Base-by-base conservation (phyloP, 2,888 invertebrate genomes). In the Eugnorisma glareosa region DNA sequence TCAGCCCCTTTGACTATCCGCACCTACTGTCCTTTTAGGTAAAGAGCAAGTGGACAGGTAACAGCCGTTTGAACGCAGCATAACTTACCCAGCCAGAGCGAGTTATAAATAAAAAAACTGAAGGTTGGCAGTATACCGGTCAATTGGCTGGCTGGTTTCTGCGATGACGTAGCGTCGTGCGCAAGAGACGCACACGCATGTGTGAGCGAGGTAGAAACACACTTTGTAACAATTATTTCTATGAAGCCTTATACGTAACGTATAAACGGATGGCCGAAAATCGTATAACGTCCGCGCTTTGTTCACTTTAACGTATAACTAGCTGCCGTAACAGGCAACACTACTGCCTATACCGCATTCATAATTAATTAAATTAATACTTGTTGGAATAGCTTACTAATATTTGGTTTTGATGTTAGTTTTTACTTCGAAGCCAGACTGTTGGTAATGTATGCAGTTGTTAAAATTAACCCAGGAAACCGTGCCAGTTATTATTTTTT, bases 31-130 rank as follows among this genome's bases (percentile, higher is more conserved):
- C 48, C 18, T 61, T 24, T 73, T n/a, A 66, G 1, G 2, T 63
- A 63, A 40, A 48, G 4, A 40, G 69, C 72, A 59, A 83, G 84
- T 84, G 3, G 31, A 37, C 75, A 82, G 72, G 75, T 77, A 79
- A 67, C 75, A 21, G 54, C 48, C 64, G 81, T 91, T 86, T 87
- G 88, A 96, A 95, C 91, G 91, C 83, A 87, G 94, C 96, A 94
- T 94, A 95, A 95, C 95, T 96, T 96, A 94, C 93, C 92, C 93
- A 94, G 93, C 91, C 94, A 92, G 92, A 95, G 95, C 96, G 94
- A 95, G 96, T 95, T 96, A 96, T 95, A 96, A 96, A 96, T 96
- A 96, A 96, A 95, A 96, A 96, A 96, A 96, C 96, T 96, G 96
- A 96, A 96, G 96, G 96, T 96, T 96, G 96, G 94, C 96, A 93